These are phyloP conservation scores for Furcifer pardalis DNA, from an alignment of 2,797 vertebrate species.

Conservation along the genomic window DNA sequence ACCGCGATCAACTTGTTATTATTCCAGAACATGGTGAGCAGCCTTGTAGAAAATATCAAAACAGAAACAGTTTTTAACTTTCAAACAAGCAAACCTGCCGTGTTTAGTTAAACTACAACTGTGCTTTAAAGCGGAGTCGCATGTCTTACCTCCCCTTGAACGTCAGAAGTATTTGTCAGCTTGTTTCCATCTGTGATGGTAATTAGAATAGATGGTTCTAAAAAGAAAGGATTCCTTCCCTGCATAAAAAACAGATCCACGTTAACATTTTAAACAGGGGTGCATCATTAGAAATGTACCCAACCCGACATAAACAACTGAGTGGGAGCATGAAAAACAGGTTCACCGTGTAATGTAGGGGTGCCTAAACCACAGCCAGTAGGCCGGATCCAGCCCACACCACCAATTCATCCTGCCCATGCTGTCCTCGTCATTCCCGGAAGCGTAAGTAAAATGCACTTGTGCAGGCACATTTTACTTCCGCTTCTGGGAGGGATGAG, in stretches of 20 bases:
- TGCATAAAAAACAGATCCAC: constrained; percentile 67
- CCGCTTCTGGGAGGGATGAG: no score
- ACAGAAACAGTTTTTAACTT: constrained; percentile 21
- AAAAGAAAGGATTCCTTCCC: constrained; percentile 98
- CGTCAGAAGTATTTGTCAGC: constrained; percentile 91
- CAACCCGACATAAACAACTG: no score
- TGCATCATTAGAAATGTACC: neutral
- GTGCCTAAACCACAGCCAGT: no score
- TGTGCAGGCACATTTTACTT: no score
- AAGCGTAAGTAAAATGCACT: no score
- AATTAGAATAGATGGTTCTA: constrained; percentile 98
- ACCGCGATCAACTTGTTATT: neutral
- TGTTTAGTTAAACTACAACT: constrained; percentile 37
- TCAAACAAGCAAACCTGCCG: constrained; percentile 38
- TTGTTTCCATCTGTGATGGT: constrained; percentile 99
- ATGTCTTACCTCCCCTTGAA: constrained; percentile 93
- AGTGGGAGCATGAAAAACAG: neutral
- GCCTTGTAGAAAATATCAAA: no score
- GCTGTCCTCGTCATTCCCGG: no score
- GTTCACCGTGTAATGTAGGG: no score
- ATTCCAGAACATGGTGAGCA: neutral
- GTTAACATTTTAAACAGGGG: constrained; percentile 11
- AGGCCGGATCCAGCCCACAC: no score
- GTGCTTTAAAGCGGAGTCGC: constrained; percentile 16
- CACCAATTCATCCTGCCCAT: no score